Percentiles rank a stretch among this genome's conserved stretches.
Evolutionary conservation across 2,797 vertebrate species (phyloP).

Genomic region (Phalanger gymnotis): DNA sequence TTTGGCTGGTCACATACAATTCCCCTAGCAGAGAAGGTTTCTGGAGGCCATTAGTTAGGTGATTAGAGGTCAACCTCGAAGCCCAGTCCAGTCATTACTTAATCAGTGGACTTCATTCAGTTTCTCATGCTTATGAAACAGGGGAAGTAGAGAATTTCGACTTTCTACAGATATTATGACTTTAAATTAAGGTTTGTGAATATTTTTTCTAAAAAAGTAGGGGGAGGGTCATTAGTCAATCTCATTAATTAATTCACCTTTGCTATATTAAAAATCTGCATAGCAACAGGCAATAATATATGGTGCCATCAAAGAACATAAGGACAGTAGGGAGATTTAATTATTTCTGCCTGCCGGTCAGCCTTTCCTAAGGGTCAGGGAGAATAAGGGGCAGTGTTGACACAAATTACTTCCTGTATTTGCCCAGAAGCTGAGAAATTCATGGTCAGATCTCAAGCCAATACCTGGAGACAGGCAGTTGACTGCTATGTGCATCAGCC

Average conservation of each 20-base stretch:
- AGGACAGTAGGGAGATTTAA: neutral
- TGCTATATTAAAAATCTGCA: conserved; percentile 10
- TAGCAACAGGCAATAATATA: conserved; percentile 40
- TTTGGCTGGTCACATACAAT: conserved; percentile 27
- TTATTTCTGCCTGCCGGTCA: neutral
- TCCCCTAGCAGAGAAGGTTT: conserved; percentile 15
- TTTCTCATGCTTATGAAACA: neutral
- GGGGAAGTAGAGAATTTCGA: neutral
- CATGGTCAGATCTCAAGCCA: conserved; percentile 60
- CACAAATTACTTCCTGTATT: conserved; percentile 64
- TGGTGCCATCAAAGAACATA: neutral
- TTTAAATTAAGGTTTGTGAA: conserved; percentile 14
- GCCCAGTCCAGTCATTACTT: neutral
- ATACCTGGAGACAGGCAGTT: conserved; percentile 51
- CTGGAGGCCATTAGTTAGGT: neutral
- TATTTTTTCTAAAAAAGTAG: neutral
- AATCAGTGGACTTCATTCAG: neutral
- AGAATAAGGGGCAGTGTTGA: conserved; percentile 44
- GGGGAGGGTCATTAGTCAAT: neutral
- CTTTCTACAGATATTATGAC: neutral
- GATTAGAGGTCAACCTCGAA: neutral
- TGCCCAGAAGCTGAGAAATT: conserved; percentile 59
- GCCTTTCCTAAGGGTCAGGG: neutral
- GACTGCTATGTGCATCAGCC: conserved; percentile 53
- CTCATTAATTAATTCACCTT: conserved; percentile 32